Evolutionary conservation across 2,888 invertebrate species (phyloP).

Genomic region (Diplazon laetatorius): DNA sequence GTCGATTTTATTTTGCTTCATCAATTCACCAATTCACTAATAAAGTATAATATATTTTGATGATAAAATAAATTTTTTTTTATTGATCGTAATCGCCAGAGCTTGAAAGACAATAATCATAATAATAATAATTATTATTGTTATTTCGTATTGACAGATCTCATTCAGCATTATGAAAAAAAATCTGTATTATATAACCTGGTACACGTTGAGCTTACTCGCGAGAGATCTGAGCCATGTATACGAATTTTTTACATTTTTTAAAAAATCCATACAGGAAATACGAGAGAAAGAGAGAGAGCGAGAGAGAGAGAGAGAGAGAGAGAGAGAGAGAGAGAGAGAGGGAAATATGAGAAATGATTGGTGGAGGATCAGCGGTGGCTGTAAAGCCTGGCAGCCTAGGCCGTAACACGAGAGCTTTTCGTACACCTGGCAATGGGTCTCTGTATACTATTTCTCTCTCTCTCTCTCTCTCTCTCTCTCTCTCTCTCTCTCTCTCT

Average conservation of each 20-base stretch:
- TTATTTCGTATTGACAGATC: not conserved
- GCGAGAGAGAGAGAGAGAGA: not conserved
- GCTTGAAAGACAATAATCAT: too few relatives aligned
- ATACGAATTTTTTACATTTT: too few relatives aligned
- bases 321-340: constrained; percentile 25
- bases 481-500: constrained; percentile 38
- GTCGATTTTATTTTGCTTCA: too few relatives aligned
- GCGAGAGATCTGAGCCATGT: constrained; percentile 14
- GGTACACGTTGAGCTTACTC: constrained; percentile 16
- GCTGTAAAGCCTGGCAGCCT: constrained; percentile 51
- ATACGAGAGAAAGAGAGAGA: constrained; percentile 12
- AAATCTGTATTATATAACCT: constrained; percentile 30
- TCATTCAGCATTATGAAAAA: not conserved
- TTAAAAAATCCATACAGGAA: not conserved
- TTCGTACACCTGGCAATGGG: constrained; percentile 7
- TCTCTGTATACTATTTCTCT: constrained; percentile 11
- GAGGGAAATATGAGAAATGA: constrained; percentile 46
- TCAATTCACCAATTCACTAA: too few relatives aligned
- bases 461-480: constrained; percentile 37
- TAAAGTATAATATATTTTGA: too few relatives aligned
- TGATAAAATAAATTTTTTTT: too few relatives aligned
- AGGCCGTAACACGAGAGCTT: constrained; percentile 46
- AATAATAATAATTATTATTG: not conserved
- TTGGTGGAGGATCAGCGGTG: constrained; percentile 17
- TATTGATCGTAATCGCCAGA: too few relatives aligned